Base-by-base conservation (phyloP, 2,888 invertebrate species). In the Dorcus parallelipipedus region DNA sequence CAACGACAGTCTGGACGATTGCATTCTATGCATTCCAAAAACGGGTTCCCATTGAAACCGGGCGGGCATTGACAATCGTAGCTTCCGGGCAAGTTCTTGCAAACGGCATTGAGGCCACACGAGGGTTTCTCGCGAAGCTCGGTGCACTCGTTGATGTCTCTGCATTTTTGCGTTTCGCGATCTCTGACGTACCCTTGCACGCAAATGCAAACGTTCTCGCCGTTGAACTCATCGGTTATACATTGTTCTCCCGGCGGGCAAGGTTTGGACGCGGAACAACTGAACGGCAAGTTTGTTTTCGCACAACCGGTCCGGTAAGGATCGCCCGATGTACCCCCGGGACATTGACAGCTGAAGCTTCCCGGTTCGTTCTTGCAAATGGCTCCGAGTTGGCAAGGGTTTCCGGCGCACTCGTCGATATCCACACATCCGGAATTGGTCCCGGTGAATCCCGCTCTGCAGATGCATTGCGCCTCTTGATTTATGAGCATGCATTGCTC, bases 41-140 rank as follows among this genome's bases (percentile, higher is more conserved):
- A 95, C 1, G 95, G 94, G 78, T 95, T 95, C 47, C 95, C 95
- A 71, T 90, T 91, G 73, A 90, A 94, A 38, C 93, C 93, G 33
- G 87, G 82, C 0, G 94, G 91, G 71, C 95, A 96, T 71, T 91
- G 91, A 69, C 95, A 96, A 78, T 94, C 94, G 73, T 95, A 96
- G 73, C 93, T 93, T 49, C 95, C 95, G 0, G 95, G 95, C 52
- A 95, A 80, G 79, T 96, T 96, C 75, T 93, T 94, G 72, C 95
- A 96, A 57, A 94, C 85, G 0, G 95, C 93, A 76, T 94, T 93
- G 23, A 91, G 78, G 0, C 95, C 95, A 77, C 95, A 95, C 14
- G 91, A 89, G 2, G 89, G 86, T 67, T 90, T 90, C 56, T 87
- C 89, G 54, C 85, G 79, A 33, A 86, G 81, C 68, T 89, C 88